Percentiles rank a stretch among this genome's conserved stretches.
phyloP scores from a whole-genome alignment of 2,113 vertebrate species.

The Passer montanus region DNA sequence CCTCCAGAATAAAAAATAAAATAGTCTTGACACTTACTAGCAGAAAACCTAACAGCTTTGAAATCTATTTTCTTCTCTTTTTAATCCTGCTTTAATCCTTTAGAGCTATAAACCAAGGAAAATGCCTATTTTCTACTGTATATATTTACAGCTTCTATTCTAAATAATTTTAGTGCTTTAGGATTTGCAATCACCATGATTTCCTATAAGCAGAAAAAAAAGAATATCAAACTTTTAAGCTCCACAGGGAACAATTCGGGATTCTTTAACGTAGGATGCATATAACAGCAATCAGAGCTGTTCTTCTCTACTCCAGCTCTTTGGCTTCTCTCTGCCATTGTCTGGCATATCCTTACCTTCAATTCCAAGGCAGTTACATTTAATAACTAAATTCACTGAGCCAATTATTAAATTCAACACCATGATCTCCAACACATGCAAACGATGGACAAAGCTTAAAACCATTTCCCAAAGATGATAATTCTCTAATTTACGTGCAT shows the following conservation, averaged over 20 bases:
- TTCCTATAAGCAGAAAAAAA: background rate
- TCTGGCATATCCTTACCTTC: conserved; percentile 11
- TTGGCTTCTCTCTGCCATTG: background rate
- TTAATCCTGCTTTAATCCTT: conserved; percentile 70
- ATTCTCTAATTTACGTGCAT: background rate
- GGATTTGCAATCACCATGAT: conserved; percentile 55
- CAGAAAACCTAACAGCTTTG: conserved; percentile 45
- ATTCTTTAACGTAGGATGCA: conserved; percentile 15
- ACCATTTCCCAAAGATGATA: background rate
- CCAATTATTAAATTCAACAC: conserved; percentile 33
- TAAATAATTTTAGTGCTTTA: conserved; percentile 57
- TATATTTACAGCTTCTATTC: conserved; percentile 52
- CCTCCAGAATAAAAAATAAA: background rate
- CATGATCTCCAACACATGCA: background rate
- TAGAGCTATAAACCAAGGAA: conserved; percentile 43
- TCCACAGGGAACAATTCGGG: conserved; percentile 17
- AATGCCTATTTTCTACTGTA: conserved; percentile 42
- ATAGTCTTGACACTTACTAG: background rate
- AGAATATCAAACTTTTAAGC: conserved; percentile 47
- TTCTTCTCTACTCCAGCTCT: conserved; percentile 9
- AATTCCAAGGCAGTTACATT: background rate
- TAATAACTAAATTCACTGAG: conserved; percentile 1
- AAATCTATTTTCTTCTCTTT: conserved; percentile 63
- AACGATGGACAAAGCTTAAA: background rate
- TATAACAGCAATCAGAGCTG: conserved; percentile 31